Base-by-base conservation (phyloP, 2,888 invertebrate genomes). In the Calameuta filiformis region DNA sequence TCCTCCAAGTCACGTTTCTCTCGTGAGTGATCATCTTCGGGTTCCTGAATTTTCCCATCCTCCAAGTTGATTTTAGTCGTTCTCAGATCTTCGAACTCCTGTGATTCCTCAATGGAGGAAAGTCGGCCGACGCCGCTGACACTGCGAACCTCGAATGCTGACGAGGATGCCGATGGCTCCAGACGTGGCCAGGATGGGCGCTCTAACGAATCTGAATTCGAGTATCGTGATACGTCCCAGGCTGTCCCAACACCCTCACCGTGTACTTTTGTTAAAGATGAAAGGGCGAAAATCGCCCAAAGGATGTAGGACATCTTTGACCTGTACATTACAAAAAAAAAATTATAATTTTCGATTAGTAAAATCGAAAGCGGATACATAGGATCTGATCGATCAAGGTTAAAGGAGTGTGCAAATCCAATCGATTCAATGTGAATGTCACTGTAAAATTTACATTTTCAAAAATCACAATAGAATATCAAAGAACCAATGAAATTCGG, bases 121-220 rank as follows among this genome's bases (percentile, higher is more conserved):
- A 84, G 78, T 35, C 81, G 82, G 11, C 88, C 90, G 3, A 87
- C 79, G 0, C 89, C 88, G 71, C 87, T 89, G 56, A 88, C 83
- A 30, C 85, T 87, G 33, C 88, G 87, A 30, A 89, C 78, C 40
- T 90, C 87, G 75, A 90, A 89, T 0, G 89, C 87, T 11, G 88
- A 87, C 15, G 85, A 77, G 15, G 77, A 75, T n/a, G 69, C 69
- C 12, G 77, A 31, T 35, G 77, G 74, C 35, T 88, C 88, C 31
- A 85, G 78, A 31, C 87, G 87, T 2, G 87, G 84, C 85, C 88
- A 88, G 4, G 85, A 84, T 11, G 87, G 80, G 69, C 83, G 82
- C 23, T 78, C 77, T n/a, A 82, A 81, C 1, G 83, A 81, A 73
- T 86, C 35, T n/a, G 76, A 81, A 73, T 87, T 84, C 9, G 83